Evolutionary conservation across 2,797 vertebrate genomes (phyloP).

Genomic region (Lutjanus campechanus): DNA sequence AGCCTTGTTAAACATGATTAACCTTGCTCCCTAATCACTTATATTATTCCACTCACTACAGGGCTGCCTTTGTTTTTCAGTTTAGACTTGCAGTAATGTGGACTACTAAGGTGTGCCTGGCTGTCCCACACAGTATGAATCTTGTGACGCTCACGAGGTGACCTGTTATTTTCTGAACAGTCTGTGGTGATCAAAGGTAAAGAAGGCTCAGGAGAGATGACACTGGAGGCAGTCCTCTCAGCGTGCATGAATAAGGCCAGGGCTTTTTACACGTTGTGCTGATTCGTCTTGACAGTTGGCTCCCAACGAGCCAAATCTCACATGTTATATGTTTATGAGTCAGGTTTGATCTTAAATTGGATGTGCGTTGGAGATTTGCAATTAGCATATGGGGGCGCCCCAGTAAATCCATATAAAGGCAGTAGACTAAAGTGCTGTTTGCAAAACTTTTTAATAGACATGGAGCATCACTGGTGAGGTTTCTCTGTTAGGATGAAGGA

Average conservation of each 20-base stretch:
- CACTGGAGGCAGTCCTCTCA: neutral
- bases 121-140: neutral
- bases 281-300: slow-evolving; percentile 30
- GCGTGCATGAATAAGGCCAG: neutral
- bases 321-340: neutral
- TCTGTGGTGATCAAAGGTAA: neutral
- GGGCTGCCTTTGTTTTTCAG: neutral
- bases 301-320: slow-evolving; percentile 14
- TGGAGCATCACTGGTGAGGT: too few species aligned
- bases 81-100: neutral
- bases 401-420: too few species aligned
- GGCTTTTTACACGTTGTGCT: slow-evolving; percentile 14
- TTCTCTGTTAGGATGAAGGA: too few species aligned
- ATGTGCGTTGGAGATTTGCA: too few species aligned
- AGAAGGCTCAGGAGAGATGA: slow-evolving; percentile 5
- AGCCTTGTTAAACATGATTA: neutral
- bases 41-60: neutral
- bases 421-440: too few species aligned
- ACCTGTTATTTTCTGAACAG: neutral
- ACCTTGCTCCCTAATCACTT: neutral
- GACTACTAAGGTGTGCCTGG: neutral
- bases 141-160: neutral
- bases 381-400: too few species aligned
- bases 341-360: too few species aligned
- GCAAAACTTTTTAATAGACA: too few species aligned